These are phyloP conservation scores for Volucella bombylans DNA, from an alignment of 2,888 invertebrate species.

Conservation along the genomic window DNA sequence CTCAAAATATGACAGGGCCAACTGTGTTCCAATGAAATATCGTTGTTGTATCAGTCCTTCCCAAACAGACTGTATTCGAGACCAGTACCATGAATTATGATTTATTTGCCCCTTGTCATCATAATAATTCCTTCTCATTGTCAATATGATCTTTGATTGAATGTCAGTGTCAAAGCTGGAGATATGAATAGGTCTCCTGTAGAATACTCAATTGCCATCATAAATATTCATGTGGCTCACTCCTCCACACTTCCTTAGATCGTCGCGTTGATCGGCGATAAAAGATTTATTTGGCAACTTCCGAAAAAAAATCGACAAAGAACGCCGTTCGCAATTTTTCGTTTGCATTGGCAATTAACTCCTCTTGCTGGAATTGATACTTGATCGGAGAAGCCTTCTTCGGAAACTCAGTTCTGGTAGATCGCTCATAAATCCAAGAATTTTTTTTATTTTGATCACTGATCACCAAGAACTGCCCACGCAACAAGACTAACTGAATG, in stretches of 20 bases:
- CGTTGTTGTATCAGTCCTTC: neutral
- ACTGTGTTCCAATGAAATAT: too few species aligned
- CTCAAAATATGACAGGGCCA: too few species aligned
- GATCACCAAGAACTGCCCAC: conserved; percentile 57
- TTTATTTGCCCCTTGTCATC: conserved; percentile 33
- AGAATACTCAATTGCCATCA: conserved; percentile 62
- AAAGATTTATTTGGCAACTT: conserved; percentile 69
- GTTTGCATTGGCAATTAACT: neutral
- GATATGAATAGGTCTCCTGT: conserved; percentile 21
- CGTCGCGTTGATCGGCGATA: conserved; percentile 62
- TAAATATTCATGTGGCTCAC: conserved; percentile 63
- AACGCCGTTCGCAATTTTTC: neutral
- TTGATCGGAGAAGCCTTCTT: conserved; percentile 20
- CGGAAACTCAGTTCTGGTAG: conserved; percentile 7
- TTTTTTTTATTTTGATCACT: conserved; percentile 52
- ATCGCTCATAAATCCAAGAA: conserved; percentile 61
- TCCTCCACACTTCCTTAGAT: conserved; percentile 63
- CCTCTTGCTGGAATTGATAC: conserved; percentile 52
- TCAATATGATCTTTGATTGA: conserved; percentile 56
- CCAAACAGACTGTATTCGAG: conserved; percentile 23
- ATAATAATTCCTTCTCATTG: conserved; percentile 11
- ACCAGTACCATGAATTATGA: conserved; percentile 25
- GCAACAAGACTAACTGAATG: conserved; percentile 24
- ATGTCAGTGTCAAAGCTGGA: conserved; percentile 57
- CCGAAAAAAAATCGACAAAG: conserved; percentile 58